Evolutionary conservation across 1,140 invertebrate genomes (phyloP), one percentile per base, ranked within the genome.

Genomic region (Drosophila repleta): DNA sequence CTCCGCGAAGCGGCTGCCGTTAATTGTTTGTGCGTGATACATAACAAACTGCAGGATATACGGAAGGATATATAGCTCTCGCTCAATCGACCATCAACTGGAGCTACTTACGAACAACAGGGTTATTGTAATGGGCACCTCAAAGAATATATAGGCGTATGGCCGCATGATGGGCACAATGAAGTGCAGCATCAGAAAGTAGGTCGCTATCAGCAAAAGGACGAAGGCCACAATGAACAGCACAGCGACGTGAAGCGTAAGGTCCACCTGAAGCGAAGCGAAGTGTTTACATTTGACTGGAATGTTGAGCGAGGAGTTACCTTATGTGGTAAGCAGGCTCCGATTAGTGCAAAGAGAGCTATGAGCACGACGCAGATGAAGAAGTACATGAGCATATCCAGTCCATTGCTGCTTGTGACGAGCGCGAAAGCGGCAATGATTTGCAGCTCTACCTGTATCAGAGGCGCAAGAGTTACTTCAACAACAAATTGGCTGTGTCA

Each of bases 1-100:
- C 39, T 81, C 70, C 17, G 76, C 74, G 41, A 68, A 69, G 1
- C 84, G 79, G 39, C 70, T 63, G 2, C 79, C 84, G 8, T 52
- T 55, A 24, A 89, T 84, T 1, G 77, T 80, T 37, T 89, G 85
- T 0, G 79, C 74, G 32, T 89, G 77, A 43, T 89, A 62, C 68
- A 79, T 71, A 35, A 74, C n/a, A 17, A 84, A 68, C 84, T 89
- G 15, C 13, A 17, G 5, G 1, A 5, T 35, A 48, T 15, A 18
- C 15, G 11, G 11, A 18, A 18, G 11, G 11, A 53, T 39, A 15
- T n/a, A 41, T 5, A 41, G 4, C n/a, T n/a, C 10, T n/a, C 3
- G 35, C 2, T 13, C n/a, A 39, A 11, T 4, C 13, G 35, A 0
- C 15, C 4, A 4, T 43, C 3, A 35, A 46, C 20, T 3, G 8